Evolutionary conservation across 1,140 invertebrate species (phyloP).

Genomic region (Brachionus sp.): DNA sequence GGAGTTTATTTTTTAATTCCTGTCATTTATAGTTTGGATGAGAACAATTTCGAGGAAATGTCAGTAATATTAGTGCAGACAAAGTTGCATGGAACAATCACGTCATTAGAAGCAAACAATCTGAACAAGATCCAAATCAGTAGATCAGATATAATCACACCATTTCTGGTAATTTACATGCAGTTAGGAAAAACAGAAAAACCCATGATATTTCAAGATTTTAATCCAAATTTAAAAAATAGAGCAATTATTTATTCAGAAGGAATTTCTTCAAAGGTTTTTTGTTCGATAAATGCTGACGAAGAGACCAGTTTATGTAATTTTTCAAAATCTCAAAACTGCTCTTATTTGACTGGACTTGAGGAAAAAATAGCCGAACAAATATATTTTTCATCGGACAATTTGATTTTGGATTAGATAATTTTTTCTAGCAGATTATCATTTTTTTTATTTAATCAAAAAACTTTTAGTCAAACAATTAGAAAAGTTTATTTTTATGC

Average conservation of each 20-base stretch:
- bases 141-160: background rate
- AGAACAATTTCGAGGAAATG: background rate
- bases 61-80: background rate
- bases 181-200: background rate
- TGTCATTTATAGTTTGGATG: background rate
- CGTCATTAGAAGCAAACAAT: background rate
- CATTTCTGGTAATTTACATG: background rate
- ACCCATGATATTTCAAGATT: background rate
- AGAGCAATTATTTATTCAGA: background rate
- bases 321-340: background rate
- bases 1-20: slow-evolving; percentile 6
- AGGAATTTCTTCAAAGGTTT: background rate
- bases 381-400: background rate
- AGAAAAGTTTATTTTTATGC: background rate
- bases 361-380: background rate
- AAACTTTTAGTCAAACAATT: background rate
- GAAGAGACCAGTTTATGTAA: background rate
- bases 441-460: background rate
- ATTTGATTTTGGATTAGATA: background rate
- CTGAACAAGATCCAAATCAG: background rate
- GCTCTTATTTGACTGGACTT: background rate
- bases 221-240: background rate
- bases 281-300: background rate
- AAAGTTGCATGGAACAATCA: background rate
- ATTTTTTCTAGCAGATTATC: background rate